Conservation (phyloP, 2,113 vertebrate species). For the Rana temporaria region DNA sequence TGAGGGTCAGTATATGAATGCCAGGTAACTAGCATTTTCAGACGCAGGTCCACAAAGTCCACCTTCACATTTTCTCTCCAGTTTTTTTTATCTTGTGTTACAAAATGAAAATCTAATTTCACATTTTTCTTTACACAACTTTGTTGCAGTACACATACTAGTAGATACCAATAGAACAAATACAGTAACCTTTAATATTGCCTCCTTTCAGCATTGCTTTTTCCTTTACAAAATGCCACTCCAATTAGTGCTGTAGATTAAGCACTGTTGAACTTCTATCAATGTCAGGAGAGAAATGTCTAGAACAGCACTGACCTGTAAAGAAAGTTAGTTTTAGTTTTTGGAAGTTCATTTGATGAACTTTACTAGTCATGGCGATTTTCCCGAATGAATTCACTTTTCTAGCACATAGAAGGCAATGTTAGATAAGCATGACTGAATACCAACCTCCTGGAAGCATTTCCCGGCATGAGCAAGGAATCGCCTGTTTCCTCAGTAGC, state of each 20-base stretch:
- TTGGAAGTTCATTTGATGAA: conserved; percentile 23
- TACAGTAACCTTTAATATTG: no score
- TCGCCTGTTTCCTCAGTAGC: no score
- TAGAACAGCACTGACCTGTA: conserved; percentile 32
- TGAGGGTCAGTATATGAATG: no score
- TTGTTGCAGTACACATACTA: no score
- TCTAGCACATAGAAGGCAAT: background rate
- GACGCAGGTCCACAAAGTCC: no score
- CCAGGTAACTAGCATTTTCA: no score
- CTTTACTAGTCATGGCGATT: conserved; percentile 29
- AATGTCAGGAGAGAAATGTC: conserved; percentile 1
- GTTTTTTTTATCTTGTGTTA: no score
- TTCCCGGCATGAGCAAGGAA: background rate
- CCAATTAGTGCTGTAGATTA: background rate
- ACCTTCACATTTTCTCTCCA: no score
- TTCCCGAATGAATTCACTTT: background rate
- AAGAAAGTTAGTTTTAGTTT: conserved; percentile 12
- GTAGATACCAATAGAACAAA: no score
- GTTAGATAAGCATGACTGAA: conserved; percentile 43
- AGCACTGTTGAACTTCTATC: conserved; percentile 1
- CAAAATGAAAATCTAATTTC: no score
- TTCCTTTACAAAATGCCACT: background rate
- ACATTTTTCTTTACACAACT: no score
- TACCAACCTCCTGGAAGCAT: background rate
- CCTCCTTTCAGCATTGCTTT: background rate